Evolutionary conservation across 2,888 invertebrate genomes (phyloP).

Genomic region (Cephus pygmeus): DNA sequence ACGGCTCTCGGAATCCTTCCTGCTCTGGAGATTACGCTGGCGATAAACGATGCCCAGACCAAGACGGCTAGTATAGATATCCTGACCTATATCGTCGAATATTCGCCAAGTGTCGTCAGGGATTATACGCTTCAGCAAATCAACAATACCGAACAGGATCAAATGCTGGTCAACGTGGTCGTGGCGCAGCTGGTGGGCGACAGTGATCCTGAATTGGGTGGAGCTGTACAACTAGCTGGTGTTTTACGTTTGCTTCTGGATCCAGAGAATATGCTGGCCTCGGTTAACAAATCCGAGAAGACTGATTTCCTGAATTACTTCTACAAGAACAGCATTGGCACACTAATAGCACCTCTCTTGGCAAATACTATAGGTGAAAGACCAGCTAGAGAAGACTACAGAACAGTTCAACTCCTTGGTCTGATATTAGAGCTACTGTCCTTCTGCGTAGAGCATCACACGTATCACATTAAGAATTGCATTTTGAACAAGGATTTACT

Average conservation of each 20-base stretch:
- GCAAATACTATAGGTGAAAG: constrained; percentile 92
- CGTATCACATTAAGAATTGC: constrained; percentile 98
- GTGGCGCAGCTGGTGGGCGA: constrained; percentile 99
- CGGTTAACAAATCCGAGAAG: constrained; percentile 95
- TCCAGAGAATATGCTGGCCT: constrained; percentile 97
- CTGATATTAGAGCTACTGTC: constrained; percentile 95
- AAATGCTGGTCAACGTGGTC: constrained; percentile 94
- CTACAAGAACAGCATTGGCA: constrained; percentile 98
- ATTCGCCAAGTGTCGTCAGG: constrained; percentile 95
- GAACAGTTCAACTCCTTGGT: constrained; percentile 94
- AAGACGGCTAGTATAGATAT: constrained; percentile 98
- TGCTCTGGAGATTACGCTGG: constrained; percentile 89
- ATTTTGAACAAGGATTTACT: constrained; percentile 96
- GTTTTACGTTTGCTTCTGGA: constrained; percentile 92
- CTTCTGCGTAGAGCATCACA: constrained; percentile 99
- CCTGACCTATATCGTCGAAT: constrained; percentile 97
- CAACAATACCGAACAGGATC: constrained; percentile 90
- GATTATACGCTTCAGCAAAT: constrained; percentile 97
- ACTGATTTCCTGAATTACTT: constrained; percentile 98
- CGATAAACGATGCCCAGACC: constrained; percentile 92
- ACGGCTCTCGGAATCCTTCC: constrained; percentile 89
- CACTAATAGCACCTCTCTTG: constrained; percentile 94
- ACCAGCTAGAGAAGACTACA: constrained; percentile 94
- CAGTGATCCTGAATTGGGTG: constrained; percentile 95
- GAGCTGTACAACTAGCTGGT: constrained; percentile 96